Evolutionary conservation across 35 echinoderm and acorn worm genomes (phyloP), one percentile per base, ranked within the genome.

Genomic region (Heliocidaris tuberculata): DNA sequence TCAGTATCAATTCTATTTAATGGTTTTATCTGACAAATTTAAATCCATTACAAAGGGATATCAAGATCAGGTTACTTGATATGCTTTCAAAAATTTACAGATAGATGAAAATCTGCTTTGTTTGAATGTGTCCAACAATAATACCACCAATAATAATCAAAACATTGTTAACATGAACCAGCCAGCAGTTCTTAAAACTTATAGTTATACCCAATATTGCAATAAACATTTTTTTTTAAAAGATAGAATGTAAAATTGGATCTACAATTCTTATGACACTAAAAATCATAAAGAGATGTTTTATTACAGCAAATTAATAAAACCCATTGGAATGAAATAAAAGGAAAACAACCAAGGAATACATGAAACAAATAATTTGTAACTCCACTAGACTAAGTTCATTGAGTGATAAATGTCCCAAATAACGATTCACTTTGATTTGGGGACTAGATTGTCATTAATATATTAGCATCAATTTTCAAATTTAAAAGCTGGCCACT

Each of bases 161-260:
- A 78, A 7, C 65, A 78, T 78, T 78, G 65, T 78, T 78, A n/a
- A 78, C 65, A 27, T 78, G 65, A 78, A 78, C 65, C 27, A 78
- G 27, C 65, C 65, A 78, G 65, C 87, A 89, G 31, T 48, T 89
- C 87, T 89, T 89, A 89, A 17, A 48, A 89, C 4, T 88, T 35
- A 4, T 88, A 48, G 24, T 42, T 48, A 89, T 89, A 47, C 31
- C 87, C 31, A 89, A 47, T 89, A 89, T 89, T 89, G 87, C 87
- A 89, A 32, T 89, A 32, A 89, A 89, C 47, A 47, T 89, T 7
- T 0, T 47, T 89, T 89, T 47, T 42, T 86, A 17, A 56, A 42
- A 42, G 35, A 78, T 78, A 78, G 27, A 27, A 78, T 78, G 27
- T 78, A n/a, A 78, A 78, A 78, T 78, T 6, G 65, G 27, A 19